Evolutionary conservation across 2,797 vertebrate genomes (phyloP).

Genomic region (Phoeniculus purpureus): DNA sequence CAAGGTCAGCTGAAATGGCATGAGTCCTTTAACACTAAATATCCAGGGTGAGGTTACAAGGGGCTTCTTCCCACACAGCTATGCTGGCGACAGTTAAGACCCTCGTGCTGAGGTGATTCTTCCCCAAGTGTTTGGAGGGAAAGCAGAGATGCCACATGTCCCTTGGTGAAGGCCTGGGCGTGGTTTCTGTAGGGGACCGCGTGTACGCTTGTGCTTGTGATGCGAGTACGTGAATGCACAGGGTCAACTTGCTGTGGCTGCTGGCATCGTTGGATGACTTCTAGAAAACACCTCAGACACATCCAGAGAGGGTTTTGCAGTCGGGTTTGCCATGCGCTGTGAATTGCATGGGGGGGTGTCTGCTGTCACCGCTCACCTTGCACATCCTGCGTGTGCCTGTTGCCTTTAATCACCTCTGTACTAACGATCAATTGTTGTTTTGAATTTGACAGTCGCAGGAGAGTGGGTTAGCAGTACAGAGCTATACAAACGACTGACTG

Average conservation of each 20-base stretch:
- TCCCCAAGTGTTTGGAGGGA: not conserved
- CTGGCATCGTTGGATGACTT: not conserved
- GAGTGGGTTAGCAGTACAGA: not conserved
- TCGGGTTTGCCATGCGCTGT: not conserved
- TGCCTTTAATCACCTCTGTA: not conserved
- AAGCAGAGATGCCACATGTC: not conserved
- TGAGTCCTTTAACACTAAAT: not conserved
- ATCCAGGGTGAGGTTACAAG: not conserved
- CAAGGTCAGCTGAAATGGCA: not conserved
- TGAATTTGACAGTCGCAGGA: conserved; percentile 30
- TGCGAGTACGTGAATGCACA: accelerated
- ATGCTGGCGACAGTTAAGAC: not conserved
- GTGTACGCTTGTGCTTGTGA: not conserved
- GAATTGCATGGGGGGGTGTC: not conserved
- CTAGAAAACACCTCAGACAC: not conserved
- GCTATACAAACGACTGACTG: not conserved
- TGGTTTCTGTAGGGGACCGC: not conserved
- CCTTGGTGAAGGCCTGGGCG: not conserved
- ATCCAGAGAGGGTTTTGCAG: not conserved
- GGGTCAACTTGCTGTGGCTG: not conserved
- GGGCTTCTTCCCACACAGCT: not conserved
- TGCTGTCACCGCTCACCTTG: conserved; percentile 27
- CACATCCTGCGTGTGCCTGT: not conserved
- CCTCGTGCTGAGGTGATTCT: not conserved
- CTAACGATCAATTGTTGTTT: conserved; percentile 35